Conservation (phyloP, 2,113 vertebrate species). For the Hippolais icterina region DNA sequence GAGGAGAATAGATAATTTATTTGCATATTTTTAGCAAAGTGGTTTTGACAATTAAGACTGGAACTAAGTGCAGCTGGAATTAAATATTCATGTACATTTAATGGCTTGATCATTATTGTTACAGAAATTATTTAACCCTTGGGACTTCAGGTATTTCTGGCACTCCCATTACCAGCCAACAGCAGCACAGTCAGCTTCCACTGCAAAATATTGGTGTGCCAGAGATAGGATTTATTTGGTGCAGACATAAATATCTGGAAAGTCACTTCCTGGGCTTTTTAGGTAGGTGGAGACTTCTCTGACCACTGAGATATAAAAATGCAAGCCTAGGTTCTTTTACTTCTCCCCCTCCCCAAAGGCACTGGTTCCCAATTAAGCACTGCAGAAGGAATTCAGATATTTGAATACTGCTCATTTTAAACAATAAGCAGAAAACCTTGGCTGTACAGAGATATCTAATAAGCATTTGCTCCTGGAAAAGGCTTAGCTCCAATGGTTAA, state of each 20-base stretch:
- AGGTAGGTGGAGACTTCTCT: not conserved
- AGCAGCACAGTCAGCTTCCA: not conserved
- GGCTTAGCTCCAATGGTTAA: not conserved
- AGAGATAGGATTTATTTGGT: not conserved
- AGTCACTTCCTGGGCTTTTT: not conserved
- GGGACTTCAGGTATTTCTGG: not conserved
- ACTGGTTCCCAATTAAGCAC: not conserved
- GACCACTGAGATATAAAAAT: not conserved
- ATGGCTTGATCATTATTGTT: slow-evolving; percentile 24
- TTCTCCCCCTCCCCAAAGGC: not conserved
- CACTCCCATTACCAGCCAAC: not conserved
- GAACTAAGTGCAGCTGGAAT: slow-evolving; percentile 1
- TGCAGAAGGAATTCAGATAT: not conserved
- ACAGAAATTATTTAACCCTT: not conserved
- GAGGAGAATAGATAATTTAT: not conserved
- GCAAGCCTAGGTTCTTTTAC: not conserved
- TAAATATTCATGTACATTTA: slow-evolving; percentile 38
- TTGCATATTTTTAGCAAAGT: slow-evolving; percentile 9
- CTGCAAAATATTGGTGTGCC: not conserved
- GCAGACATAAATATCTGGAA: not conserved
- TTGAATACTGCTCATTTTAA: not conserved
- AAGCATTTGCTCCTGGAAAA: not conserved
- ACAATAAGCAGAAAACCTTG: not conserved
- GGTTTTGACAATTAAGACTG: slow-evolving; percentile 15
- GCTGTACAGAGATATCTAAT: not conserved